These are phyloP conservation scores for Sebastiscus albofasciatus DNA, from an alignment of 2,797 vertebrate species.

Conservation along the genomic window DNA sequence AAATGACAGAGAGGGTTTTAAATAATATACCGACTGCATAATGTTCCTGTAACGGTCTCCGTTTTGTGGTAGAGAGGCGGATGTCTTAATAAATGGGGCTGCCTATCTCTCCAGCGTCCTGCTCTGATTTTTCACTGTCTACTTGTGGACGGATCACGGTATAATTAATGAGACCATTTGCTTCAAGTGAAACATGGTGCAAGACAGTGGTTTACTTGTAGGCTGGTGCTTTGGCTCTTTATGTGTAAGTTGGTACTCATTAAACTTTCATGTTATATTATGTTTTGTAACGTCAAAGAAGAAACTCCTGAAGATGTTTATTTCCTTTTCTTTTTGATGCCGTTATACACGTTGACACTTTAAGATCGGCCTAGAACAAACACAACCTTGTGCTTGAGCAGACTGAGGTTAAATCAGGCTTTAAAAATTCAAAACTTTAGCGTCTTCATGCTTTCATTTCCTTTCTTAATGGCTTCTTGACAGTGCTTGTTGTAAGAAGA, in stretches of 20 bases:
- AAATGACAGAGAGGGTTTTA: neutral
- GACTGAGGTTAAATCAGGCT: neutral
- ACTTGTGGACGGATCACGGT: constrained; percentile 15
- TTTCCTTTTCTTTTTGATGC: neutral
- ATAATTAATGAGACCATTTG: constrained; percentile 38
- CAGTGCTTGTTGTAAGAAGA: neutral
- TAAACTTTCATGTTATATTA: neutral
- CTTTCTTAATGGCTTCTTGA: constrained; percentile 15
- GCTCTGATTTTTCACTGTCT: constrained; percentile 39
- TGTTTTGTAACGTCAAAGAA: neutral
- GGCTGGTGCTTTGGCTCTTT: neutral
- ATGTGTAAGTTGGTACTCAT: neutral
- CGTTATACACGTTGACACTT: neutral
- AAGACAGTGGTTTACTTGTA: neutral
- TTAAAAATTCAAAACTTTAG: neutral
- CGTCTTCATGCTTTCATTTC: neutral
- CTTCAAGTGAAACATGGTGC: neutral
- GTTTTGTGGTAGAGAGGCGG: neutral
- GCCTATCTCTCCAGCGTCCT: constrained; percentile 7
- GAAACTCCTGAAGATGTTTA: neutral
- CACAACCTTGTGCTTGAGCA: neutral
- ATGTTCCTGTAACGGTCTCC: constrained; percentile 23
- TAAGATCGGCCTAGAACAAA: neutral
- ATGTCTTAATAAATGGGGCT: neutral
- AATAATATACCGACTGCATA: neutral